A percentile compares a stretch with the other conserved stretches of the same genome.
phyloP scores from a whole-genome alignment of 2,888 invertebrate genomes.

The Chrysolina americana region DNA sequence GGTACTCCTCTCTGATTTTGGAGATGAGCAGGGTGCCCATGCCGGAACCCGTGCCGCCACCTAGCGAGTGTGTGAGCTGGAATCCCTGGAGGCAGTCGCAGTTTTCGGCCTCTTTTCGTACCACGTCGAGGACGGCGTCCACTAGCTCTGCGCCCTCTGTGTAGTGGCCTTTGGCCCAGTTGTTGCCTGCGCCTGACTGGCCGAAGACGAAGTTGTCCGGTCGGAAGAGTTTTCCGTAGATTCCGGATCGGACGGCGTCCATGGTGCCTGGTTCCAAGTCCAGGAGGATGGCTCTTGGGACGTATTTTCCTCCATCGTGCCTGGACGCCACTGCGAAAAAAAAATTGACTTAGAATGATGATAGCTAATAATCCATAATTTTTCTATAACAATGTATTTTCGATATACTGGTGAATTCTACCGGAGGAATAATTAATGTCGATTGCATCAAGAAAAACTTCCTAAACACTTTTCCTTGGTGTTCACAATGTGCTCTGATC shows the following conservation, averaged over 20 bases:
- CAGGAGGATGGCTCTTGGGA: conserved; percentile 82
- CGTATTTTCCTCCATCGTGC: conserved; percentile 77
- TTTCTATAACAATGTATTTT: too few relatives aligned
- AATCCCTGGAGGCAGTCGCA: conserved; percentile 92
- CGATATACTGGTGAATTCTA: too few relatives aligned
- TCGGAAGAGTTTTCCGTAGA: conserved; percentile 89
- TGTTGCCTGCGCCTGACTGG: conserved; percentile 83
- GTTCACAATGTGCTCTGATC: too few relatives aligned
- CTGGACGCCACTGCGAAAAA: conserved; percentile 56
- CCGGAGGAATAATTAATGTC: too few relatives aligned
- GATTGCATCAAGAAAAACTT: too few relatives aligned
- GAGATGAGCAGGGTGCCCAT: conserved; percentile 90
- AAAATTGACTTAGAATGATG: neutral
- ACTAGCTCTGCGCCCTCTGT: conserved; percentile 91
- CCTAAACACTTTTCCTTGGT: too few relatives aligned
- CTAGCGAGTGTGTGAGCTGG: conserved; percentile 87
- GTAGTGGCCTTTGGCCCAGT: conserved; percentile 93
- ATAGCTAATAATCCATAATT: too few relatives aligned
- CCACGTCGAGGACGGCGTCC: conserved; percentile 88
- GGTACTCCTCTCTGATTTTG: conserved; percentile 92
- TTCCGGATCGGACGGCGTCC: conserved; percentile 91
- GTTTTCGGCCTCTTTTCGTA: conserved; percentile 90
- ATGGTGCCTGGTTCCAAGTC: conserved; percentile 88
- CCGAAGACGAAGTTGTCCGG: conserved; percentile 92
- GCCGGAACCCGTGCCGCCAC: conserved; percentile 85